Base-by-base conservation (phyloP, 2,113 vertebrate genomes). In the Oryzias celebensis region DNA sequence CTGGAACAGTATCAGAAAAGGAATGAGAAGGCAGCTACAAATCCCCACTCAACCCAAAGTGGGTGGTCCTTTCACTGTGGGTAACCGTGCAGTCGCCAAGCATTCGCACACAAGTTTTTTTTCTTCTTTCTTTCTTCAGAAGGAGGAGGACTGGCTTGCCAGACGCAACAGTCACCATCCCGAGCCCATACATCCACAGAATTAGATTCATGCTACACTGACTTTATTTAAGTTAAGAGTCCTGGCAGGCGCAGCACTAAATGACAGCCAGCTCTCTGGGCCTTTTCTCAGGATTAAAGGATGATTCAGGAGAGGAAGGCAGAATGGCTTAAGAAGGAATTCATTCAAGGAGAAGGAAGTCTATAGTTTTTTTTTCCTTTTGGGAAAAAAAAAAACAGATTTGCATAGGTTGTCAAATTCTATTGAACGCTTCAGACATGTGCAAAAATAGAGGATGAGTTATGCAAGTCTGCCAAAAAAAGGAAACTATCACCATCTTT, bases 141-240 rank as follows among this genome's bases (percentile, higher is more conserved):
- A 62, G 58, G 46, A 90, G 86, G 87, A 85, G 81, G 77, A 86
- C 75, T 74, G 82, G 80, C 85, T 87, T 86, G 91, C 85, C 85
- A 91, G 87, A 90, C 82, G 84, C 85, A 91, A 90, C 87, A 90
- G 90, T 92, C 89, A 90, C 77, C 85, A 14, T 72, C 83, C 84
- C 76, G 36, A 77, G 74, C 80, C 86, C 89, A 91, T 93, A 91
- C 90, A 90, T 87, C 86, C 85, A 89, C 86, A 89, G 90, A 92
- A 93, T 92, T 88, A 92, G 89, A 90, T 92, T 92, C 92, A 92
- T 91, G 91, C 89, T 91, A 92, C 89, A 90, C 90, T 92, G 91
- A 90, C 87, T 93, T 93, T 91, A 92, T 93, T 93, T 92, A 91
- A 86, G 87, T 87, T 71, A 76, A 62, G 82, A 84, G 77, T 83